Base-by-base conservation (phyloP, 1,140 invertebrate species). In the Brachionus paranguensis region DNA sequence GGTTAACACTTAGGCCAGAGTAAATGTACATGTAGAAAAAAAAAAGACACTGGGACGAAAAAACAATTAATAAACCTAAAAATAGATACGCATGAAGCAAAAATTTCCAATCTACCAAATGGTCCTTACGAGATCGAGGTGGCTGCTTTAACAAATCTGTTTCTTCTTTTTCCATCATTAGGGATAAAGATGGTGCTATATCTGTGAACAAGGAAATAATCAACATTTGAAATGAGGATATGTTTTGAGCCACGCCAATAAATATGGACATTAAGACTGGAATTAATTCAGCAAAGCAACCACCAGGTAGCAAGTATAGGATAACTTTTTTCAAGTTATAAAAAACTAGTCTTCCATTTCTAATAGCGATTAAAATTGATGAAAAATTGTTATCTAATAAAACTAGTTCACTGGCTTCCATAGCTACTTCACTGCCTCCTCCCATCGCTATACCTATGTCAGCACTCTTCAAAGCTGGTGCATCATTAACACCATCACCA, bases 391-490 rank as follows among this genome's bases (percentile, higher is more conserved):
- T 97, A 88, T 99, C 95, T 1, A 98, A 94, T 12, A 99, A 90
- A 86, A 99, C 99, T 96, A 99, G 98, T 88, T 99, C 97, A 1
- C 97, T 95, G 0, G 97, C 97, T 91, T 99, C 98, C 90, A 99
- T 99, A 87, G 96, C 99, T 0, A 99, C 97, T 90, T 99, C 98
- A 0, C 97, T 99, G 12, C 98, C 98, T 88, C 95, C 95, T 0
- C 98, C 98, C 97, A 99, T 99, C 0, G 98, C 96, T 86, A 99
- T 97, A 27, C 98, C 98, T 89, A 99, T 99, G 87, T 99, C 96
- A 0, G 97, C 96, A 87, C 95, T 95, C 89, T 98, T 99, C 6
- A 99, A 89, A 0, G 98, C 98, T 2, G 99, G 96, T 3, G 96
- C 96, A 91, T 99, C 98, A 89, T 99, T 99, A 0, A 99, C 97